Base-by-base conservation (phyloP, 2,797 vertebrate genomes). In the Arctocebus calabarensis region DNA sequence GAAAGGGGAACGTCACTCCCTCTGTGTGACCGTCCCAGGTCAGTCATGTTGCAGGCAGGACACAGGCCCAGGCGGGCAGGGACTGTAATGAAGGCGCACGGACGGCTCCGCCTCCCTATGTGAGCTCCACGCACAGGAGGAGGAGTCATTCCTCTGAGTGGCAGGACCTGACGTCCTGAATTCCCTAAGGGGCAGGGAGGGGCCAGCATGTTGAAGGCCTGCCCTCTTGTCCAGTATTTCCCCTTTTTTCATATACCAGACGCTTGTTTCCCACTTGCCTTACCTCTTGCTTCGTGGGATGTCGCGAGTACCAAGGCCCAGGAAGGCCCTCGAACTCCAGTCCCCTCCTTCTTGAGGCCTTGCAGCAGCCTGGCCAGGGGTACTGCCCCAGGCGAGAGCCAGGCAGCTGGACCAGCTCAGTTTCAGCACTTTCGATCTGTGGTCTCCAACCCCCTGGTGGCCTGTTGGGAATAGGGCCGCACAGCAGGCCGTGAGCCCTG, bases 51-150 rank as follows among this genome's bases (percentile, higher is more conserved):
- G 23, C n/a, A 29, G 32, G 6, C 40, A 79, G 66, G 43, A 70
- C 79, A 66, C 40, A 11, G 9, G 27, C 52, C 75, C 13, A 27
- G 34, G 40, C 32, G n/a, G 27, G 3, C 19, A 22, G 23, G n/a
- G 25, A 19, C 7, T 0, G 9, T 12, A 3, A 1, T 7, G 8
- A 70, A 64, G 37, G 23, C 40, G 19, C 25, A 43, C 1, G 0
- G 0, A 0, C 4, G 55, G n/a, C 12, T 81, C 68, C 2, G 16
- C 16, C 40, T 52, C 27, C 13, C 37, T 82, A 48, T 19, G 27
- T 6, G 62, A 48, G 7, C 2, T n/a, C 84, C 17, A 17, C 8
- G 3, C 57, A 19, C 0, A 0, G 22, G 2, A 79, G 57, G 5
- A 57, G 7, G 5, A 19, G 6, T 4, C 70, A 6, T 23, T 48